Evolutionary conservation across 2,113 vertebrate species (phyloP), one percentile per base, ranked within the genome.

Genomic region (Hucho hucho): DNA sequence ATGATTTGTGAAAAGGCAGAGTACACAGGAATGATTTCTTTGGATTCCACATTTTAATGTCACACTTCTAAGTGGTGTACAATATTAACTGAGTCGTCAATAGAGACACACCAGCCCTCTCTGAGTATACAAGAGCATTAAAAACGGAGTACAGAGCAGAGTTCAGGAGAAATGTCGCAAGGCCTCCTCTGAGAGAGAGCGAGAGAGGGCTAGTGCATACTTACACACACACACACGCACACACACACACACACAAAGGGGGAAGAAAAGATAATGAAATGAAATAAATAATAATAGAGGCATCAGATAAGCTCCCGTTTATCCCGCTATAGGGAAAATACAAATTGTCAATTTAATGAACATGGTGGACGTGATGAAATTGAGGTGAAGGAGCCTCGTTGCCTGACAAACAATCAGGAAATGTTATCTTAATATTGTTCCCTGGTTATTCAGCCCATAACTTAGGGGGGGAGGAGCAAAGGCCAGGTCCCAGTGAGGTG

Each of bases 391-490:
- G 83, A 89, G 90, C 86, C 89, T 88, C 77, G 26, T 89, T 87
- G 91, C 88, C 89, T 91, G 89, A 92, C 92, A 94, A 95, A 94
- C 92, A 94, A 93, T 94, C 92, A 92, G 91, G 93, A 95, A 92
- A 95, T 95, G 94, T 92, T 95, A 94, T 92, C 93, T 95, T 94
- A 92, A 95, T 94, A 96, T 92, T 94, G 93, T 94, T 94, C 90
- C 85, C 89, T 87, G 89, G 94, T 95, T 95, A 96, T 96, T 95
- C 95, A 94, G 90, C 89, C 93, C 90, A 94, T 95, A 95, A 95
- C 93, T 95, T 95, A 94, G 90, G 89, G 84, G 65, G 72, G 43
- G 28, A 53, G 86, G 87, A 93, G 89, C 90, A 90, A 92, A 92
- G 94, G 93, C 93, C 91, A 87, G 91, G 93, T 94, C 93, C 95